Evolutionary conservation across 2,113 vertebrate genomes (phyloP), one percentile per base, ranked within the genome.

Genomic region (Oxyruncus cristatus): DNA sequence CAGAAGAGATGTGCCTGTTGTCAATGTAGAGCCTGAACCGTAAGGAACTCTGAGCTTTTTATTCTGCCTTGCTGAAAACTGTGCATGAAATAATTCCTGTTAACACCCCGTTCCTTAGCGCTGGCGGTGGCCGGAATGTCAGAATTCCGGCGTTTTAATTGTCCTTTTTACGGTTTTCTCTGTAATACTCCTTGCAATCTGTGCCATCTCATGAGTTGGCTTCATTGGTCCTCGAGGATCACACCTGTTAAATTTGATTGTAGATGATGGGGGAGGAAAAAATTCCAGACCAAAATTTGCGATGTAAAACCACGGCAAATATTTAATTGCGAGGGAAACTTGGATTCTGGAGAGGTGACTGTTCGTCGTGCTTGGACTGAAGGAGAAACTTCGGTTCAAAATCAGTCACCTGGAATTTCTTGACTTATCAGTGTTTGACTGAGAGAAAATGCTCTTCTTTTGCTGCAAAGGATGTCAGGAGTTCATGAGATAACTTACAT

Each of bases 1-100:
- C 21, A 98, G 99, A 89, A 98, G 99, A 95, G 99, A 99, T 91
- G 97, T 98, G 93, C 99, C 99, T 24, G 96, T 95, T 35, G 97
- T 98, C 96, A 97, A 93, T n/a, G 94, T 97, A 63, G 98, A 98
- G 44, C 97, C 98, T 35, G 98, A 99, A 92, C 98, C 94, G 99
- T 99, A 97, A 98, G 98, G 87, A 85, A 32, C 52, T 24, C 14
- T 5, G 3, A 85, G 58, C 50, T 91, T 88, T 92, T 62, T 94
- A 8, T 67, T 27, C 33, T 74, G 42, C 44, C 58, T 91, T 78
- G 56, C 11, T 49, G 61, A 49, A 75, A 94, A 47, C 11, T 26
- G 9, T 50, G 63, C 72, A 26, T 82, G 68, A 76, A 58, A 35
- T 30, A 28, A 16, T 85, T 46, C 28, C 23, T n/a, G 10, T 53